Evolutionary conservation across 2,888 invertebrate genomes (phyloP), one percentile per base, ranked within the genome.

Genomic region (Eristalinus aeneus): DNA sequence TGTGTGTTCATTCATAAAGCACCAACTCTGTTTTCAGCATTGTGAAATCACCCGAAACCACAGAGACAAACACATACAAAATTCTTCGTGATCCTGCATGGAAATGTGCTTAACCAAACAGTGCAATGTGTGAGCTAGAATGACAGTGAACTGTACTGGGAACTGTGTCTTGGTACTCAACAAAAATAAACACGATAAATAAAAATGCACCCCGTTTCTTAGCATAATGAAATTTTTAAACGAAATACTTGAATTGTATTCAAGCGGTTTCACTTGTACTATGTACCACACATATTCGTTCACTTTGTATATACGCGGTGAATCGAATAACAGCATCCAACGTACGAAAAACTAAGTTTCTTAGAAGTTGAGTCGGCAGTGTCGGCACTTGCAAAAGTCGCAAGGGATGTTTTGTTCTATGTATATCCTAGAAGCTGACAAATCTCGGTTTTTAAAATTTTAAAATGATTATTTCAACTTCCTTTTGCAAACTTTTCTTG

Each of bases 51-150:
- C 39, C 12, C 39, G 12, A 39, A 39, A n/a, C 39, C 39, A n/a
- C n/a, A 46, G n/a, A n/a, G 39, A 46, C 46, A 46, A 1, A 46
- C 16, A 3, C n/a, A 8, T 46, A 46, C 8, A 46, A 58, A 32
- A 23, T 71, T 20, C 27, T 56, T 71, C 77, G 71, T 78, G 71
- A 32, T 34, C 16, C 32, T 61, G 77, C 71, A 64, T 71, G 60
- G 46, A 71, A 78, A 71, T 64, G 27, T 77, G 54, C 46, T 71
- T 20, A 36, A 53, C 10, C 39, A 46, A 36, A 61, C 64, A 78
- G 58, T 65, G 39, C 71, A 58, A 56, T 71, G 34, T 69, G 63
- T 69, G 63, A 69, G 36, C 20, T 27, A 63, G 69, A 69, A 39
- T 54, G 58, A 6, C 36, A 76, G 20, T 16, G 32, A 31, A 72